phyloP scores from a whole-genome alignment of 2,113 vertebrate genomes.

The Anolis carolinensis region DNA sequence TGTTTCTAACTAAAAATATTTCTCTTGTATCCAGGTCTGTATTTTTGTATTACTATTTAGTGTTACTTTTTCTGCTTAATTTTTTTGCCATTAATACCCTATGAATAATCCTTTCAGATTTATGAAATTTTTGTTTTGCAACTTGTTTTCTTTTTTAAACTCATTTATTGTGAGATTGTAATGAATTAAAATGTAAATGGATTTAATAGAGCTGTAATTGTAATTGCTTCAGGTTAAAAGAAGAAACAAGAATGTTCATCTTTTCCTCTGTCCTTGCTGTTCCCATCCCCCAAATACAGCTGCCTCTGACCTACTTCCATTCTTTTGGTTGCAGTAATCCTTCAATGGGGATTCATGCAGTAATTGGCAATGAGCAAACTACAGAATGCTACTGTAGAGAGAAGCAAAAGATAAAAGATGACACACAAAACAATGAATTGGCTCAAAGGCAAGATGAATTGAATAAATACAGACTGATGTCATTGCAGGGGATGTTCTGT shows the following conservation, averaged over 20 bases:
- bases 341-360: constrained; percentile 35
- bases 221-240: not conserved
- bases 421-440: not conserved
- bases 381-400: constrained; percentile 1
- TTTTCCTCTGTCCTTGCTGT: not conserved
- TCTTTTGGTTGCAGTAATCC: constrained; percentile 44
- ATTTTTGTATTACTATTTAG: not conserved
- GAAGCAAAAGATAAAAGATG: not conserved
- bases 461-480: not conserved
- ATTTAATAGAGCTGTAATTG: not conserved
- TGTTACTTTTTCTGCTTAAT: not conserved
- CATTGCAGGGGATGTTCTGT: not conserved
- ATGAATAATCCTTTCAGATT: not conserved
- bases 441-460: not conserved
- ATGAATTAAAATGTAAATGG: not conserved
- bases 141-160: not conserved
- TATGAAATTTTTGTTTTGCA: not conserved
- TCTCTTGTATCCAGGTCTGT: not conserved
- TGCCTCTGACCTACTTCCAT: constrained; percentile 13
- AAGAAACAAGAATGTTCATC: constrained; percentile 33
- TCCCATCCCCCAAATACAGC: not conserved
- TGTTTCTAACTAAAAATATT: not conserved
- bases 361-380: constrained; percentile 16
- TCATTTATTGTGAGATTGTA: not conserved
- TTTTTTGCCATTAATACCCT: not conserved